Evolutionary conservation across 2,888 invertebrate species (phyloP), one percentile per base, ranked within the genome.

Genomic region (Calameuta filiformis): DNA sequence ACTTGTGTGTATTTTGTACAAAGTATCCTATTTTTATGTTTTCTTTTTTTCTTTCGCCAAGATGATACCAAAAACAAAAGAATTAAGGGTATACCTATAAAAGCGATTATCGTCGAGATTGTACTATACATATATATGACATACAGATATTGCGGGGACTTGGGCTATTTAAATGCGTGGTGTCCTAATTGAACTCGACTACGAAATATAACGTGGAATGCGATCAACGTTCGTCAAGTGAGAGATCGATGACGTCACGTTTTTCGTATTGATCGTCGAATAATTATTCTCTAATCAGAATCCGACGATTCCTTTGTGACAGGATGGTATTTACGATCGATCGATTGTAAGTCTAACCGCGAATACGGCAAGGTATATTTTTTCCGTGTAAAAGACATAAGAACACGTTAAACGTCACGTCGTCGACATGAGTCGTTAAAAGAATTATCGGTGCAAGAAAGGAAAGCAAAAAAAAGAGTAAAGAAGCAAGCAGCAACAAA

Each of bases 1-100:
- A 90, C 89, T 90, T 89, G 87, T 87, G 90, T 90, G 90, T 89
- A 90, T 91, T 90, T 91, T 91, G 90, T 91, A 91, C 90, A 91
- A 90, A 91, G 87, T 90, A 89, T 87, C 83, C 84, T 85, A 89
- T 80, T 82, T 86, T 87, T 87, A 86, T 84, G 88, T 76, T 68
- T 31, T 78, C 75, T 73, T 35, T 33, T 71, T 71, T 71, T 69
- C 35, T 30, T 71, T 71, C 71, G 71, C 31, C 15, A 71, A 34
- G 15, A 71, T 71, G 6, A 56, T 56, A 56, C 71, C 31, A 34
- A 71, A 69, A 71, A 71, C 71, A 34, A 34, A 11, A 71, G 71
- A 71, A 31, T 9, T 12, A 34, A 30, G 33, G 23, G 71, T 71
- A 34, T 31, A 71, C 31, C 9, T 23, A 75, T 40, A 30, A 73